A percentile compares a stretch with the other conserved stretches of the same genome.
Conservation (phyloP, 2,888 invertebrate species). For the Eubasilissa splendida region DNA sequence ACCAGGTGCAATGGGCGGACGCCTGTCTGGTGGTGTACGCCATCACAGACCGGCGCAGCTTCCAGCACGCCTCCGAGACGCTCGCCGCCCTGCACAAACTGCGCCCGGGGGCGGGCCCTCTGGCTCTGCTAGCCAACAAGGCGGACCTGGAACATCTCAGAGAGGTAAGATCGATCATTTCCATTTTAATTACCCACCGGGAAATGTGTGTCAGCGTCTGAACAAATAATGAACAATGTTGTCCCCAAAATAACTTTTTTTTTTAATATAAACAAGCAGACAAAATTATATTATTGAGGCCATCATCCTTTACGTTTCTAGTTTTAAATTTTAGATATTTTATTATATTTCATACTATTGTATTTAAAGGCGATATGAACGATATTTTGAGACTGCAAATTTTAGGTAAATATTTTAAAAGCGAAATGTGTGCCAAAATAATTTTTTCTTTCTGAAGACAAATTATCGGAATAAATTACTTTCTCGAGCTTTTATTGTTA, state of each 20-base stretch:
- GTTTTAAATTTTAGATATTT: too few relatives aligned
- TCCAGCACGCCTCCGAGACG: conserved; percentile 79
- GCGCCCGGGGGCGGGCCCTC: conserved; percentile 71
- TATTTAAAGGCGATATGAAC: too few relatives aligned
- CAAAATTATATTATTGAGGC: too few relatives aligned
- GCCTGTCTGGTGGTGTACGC: conserved; percentile 85
- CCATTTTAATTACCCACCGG: background rate
- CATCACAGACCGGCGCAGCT: conserved; percentile 81
- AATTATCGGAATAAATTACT: too few relatives aligned
- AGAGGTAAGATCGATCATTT: conserved; percentile 72
- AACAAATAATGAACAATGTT: background rate
- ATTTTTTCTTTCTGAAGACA: too few relatives aligned
- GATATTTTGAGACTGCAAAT: too few relatives aligned
- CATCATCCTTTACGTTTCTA: too few relatives aligned
- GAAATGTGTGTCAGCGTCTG: background rate
- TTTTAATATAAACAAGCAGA: too few relatives aligned
- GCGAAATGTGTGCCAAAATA: too few relatives aligned
- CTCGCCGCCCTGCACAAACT: conserved; percentile 74
- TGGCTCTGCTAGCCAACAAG: conserved; percentile 84
- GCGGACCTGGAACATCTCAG: conserved; percentile 84
- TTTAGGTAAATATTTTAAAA: too few relatives aligned
- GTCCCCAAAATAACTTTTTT: too few relatives aligned
- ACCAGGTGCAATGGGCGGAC: conserved; percentile 83
- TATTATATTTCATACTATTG: too few relatives aligned
- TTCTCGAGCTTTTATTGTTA: background rate